Base-by-base conservation (phyloP, 2,888 invertebrate genomes). In the Drosophila longiperda region DNA sequence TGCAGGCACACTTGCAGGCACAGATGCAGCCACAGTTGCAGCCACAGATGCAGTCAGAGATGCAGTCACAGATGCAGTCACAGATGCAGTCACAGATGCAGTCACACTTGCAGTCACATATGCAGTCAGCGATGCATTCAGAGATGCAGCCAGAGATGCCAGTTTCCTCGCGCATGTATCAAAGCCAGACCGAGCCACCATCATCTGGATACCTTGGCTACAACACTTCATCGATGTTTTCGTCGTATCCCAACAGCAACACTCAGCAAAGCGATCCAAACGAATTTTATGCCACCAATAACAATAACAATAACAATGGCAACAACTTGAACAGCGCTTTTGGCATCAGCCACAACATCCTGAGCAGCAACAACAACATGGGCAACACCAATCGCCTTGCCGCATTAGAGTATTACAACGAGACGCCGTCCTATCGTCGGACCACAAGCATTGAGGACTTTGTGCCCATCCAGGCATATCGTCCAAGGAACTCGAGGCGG, bases 401-500 rank as follows among this genome's bases (percentile, higher is more conserved):
- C 42, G 12, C 12, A 20, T 45, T 20, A 45, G 45, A 45, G 4
- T 3, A 15, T 15, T 49, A 26, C 40, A 73, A 34, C 11, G 36
- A 54, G 23, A 8, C n/a, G 26, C 7, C 17, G 9, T 7, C 36
- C 12, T 42, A 33, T 20, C 52, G 59, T 8, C 73, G 67, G 4
- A 50, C 75, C 8, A 67, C 75, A 11, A 55, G 76, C 54, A 82
- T 87, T 15, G 64, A 82, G 33, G 87, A 82, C 38, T 85, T 85
- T 75, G 85, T 85, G 53, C 85, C 85, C 58, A 87, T 73, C 1
- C 85, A 85, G 68, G 87, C 87, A 7, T 85, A 83, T 55, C 73
- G 85, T 3, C 72, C 82, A 5, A 84, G 68, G 50, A 68, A 57
- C 23, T 9, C 65, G 2, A 57, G 48, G 3, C 68, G 34, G 2